Percentiles rank a stretch among this genome's conserved stretches.
phyloP scores from a whole-genome alignment of 2,797 vertebrate genomes.

The Pipistrellus kuhlii region DNA sequence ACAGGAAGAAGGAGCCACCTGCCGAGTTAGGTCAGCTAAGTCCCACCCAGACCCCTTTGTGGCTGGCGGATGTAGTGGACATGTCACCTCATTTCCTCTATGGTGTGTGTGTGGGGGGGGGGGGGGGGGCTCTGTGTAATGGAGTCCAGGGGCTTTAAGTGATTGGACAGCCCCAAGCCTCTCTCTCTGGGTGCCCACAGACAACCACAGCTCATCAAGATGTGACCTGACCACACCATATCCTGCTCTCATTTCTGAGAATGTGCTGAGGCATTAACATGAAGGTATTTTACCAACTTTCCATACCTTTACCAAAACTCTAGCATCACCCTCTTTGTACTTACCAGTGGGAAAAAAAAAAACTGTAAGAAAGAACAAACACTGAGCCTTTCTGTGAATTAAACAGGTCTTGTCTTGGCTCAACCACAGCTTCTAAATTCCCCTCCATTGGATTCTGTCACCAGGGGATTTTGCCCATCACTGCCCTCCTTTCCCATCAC shows the following conservation, averaged over 20 bases:
- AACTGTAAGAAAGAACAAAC: not conserved
- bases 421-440: not conserved
- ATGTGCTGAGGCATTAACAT: not conserved
- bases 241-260: not conserved
- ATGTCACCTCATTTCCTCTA: not conserved
- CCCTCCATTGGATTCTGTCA: not conserved
- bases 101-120: not conserved
- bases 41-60: not conserved
- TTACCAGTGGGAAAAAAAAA: slow-evolving; percentile 22
- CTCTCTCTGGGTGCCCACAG: not conserved
- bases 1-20: not conserved
- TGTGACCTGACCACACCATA: accelerated
- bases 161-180: not conserved
- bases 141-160: not conserved
- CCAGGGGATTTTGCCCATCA: not conserved
- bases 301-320: not conserved
- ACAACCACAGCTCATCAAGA: not conserved
- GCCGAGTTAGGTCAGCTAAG: not conserved
- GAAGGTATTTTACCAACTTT: not conserved
- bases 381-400: not conserved
- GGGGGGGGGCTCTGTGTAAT: too few relatives aligned
- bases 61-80: not conserved
- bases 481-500: not conserved
- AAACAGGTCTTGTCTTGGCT: not conserved
- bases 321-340: not conserved